A percentile compares a stretch with the other conserved stretches of the same genome.
These are phyloP conservation scores for Vombatus ursinus DNA, from an alignment of 2,113 vertebrate species.

Conservation along the genomic window DNA sequence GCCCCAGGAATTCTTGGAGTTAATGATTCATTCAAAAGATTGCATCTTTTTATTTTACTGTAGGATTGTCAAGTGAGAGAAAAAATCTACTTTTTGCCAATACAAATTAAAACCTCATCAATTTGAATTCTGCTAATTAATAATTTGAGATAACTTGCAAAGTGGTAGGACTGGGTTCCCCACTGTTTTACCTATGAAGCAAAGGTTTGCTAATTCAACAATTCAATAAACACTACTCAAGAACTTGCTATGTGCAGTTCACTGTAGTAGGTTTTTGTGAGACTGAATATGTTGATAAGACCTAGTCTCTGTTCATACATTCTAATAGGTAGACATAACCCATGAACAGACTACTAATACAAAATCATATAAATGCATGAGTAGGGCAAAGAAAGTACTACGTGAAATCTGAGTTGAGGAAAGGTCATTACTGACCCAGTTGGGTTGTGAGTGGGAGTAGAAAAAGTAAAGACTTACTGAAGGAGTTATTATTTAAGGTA, in stretches of 20 bases:
- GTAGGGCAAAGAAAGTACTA: background rate
- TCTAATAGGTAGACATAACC: background rate
- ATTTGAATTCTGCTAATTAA: slow-evolving; percentile 6
- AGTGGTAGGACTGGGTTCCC: background rate
- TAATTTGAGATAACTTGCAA: background rate
- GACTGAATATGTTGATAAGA: background rate
- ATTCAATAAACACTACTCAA: background rate
- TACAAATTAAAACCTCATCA: slow-evolving; percentile 29
- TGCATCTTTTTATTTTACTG: background rate
- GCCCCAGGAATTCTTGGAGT: background rate
- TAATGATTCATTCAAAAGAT: slow-evolving; percentile 7
- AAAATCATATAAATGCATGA: background rate
- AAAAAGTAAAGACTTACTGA: background rate
- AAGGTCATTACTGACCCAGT: background rate
- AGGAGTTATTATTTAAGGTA: background rate
- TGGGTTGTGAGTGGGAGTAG: background rate
- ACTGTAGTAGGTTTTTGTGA: background rate
- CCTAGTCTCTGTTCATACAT: background rate
- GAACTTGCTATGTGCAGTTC: background rate
- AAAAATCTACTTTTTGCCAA: slow-evolving; percentile 6
- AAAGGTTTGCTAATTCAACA: background rate
- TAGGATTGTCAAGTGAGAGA: slow-evolving; percentile 2
- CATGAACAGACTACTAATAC: background rate
- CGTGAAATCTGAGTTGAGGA: background rate
- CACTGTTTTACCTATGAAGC: background rate